These are phyloP conservation scores for Iphiclides podalirius DNA, from an alignment of 2,888 invertebrate genomes.

Conservation along the genomic window DNA sequence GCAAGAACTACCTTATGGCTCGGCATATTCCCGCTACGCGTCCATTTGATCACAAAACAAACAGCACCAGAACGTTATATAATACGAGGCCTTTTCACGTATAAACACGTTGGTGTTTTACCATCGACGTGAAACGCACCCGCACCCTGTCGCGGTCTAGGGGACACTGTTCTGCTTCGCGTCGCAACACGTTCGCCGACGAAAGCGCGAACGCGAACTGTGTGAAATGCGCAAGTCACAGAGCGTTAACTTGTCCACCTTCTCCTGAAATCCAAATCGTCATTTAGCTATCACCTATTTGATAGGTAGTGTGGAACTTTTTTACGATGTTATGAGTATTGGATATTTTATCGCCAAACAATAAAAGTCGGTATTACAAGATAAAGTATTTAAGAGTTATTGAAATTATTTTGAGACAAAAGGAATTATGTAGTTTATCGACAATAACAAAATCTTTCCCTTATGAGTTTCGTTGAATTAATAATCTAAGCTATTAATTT, in stretches of 20 bases:
- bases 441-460: not conserved
- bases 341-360: too few species aligned
- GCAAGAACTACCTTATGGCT: too few species aligned
- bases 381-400: not conserved
- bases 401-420: not conserved
- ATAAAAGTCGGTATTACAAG: not conserved
- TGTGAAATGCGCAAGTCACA: constrained; percentile 77
- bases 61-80: constrained; percentile 66
- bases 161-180: constrained; percentile 65
- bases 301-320: too few species aligned
- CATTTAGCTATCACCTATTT: constrained; percentile 46
- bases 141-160: constrained; percentile 39
- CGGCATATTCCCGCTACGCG: too few species aligned
- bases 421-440: not conserved
- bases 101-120: constrained; percentile 49
- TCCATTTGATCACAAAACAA: constrained; percentile 65
- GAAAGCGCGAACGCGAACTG: constrained; percentile 50
- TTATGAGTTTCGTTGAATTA: too few species aligned
- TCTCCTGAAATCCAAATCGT: constrained; percentile 49
- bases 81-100: constrained; percentile 53
- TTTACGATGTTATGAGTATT: too few species aligned
- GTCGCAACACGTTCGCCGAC: constrained; percentile 48
- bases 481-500: too few species aligned
- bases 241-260: constrained; percentile 42
- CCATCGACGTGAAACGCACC: constrained; percentile 37